These are phyloP conservation scores for Oenanthe oenanthe DNA, from an alignment of 2,113 vertebrate genomes.

Conservation along the genomic window DNA sequence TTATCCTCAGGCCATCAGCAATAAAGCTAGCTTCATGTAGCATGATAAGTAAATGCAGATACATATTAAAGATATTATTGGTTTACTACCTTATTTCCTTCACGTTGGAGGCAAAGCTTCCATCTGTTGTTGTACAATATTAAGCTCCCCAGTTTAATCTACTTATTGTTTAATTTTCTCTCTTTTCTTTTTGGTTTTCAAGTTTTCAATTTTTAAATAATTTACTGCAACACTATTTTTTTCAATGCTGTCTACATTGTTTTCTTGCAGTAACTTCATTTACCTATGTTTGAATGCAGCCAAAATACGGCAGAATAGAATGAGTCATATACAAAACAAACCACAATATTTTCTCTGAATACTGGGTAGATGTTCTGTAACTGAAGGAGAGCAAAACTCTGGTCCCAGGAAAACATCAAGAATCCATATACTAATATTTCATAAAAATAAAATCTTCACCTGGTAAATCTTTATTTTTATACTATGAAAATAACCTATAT, in stretches of 20 bases:
- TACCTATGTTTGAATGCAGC: background rate
- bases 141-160: slow-evolving; percentile 41
- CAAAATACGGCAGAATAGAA: background rate
- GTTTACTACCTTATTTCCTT: slow-evolving; percentile 51
- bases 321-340: background rate
- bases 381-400: background rate
- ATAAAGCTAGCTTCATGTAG: slow-evolving; percentile 52
- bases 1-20: slow-evolving; percentile 62
- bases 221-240: slow-evolving; percentile 5
- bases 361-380: background rate
- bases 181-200: background rate
- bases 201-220: slow-evolving; percentile 9
- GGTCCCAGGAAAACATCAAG: background rate
- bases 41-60: slow-evolving; percentile 61
- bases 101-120: slow-evolving; percentile 19
- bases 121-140: slow-evolving; percentile 48
- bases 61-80: slow-evolving; percentile 61
- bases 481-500: background rate
- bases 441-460: background rate
- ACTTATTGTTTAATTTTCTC: slow-evolving; percentile 56
- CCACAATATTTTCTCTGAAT: background rate
- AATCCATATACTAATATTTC: background rate
- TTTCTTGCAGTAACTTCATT: background rate
- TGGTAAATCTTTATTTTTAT: background rate
- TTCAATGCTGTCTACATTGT: background rate